Percentiles rank a stretch among this genome's conserved stretches.
Evolutionary conservation across 2,888 invertebrate species (phyloP).

Genomic region (Oscheius onirici): DNA sequence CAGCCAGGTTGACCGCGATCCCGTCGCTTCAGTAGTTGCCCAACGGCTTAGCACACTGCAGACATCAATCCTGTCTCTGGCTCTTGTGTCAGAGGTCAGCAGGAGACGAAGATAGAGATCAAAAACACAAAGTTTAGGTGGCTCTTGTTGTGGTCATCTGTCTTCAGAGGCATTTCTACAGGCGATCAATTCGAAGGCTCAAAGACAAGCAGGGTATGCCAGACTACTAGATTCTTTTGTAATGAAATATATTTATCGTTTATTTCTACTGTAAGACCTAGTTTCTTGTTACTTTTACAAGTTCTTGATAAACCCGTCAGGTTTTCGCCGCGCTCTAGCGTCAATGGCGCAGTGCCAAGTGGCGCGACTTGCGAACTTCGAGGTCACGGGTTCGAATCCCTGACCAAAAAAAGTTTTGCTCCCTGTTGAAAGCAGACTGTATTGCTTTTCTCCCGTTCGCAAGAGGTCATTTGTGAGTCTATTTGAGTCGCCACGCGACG

Average conservation of each 20-base stretch:
- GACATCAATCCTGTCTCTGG: constrained; percentile 18
- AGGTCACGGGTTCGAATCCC: no score
- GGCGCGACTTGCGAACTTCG: no score
- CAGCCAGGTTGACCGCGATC: constrained; percentile 8
- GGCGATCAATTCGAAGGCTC: constrained; percentile 8
- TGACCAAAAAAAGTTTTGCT: no score
- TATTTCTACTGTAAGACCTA: not conserved
- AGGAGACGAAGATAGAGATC: not conserved
- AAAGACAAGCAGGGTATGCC: constrained; percentile 17
- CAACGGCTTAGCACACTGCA: constrained; percentile 11
- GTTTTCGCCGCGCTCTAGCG: no score
- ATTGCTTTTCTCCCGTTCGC: no score
- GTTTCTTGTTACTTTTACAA: no score
- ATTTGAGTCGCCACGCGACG: constrained; percentile 1
- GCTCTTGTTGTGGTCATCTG: constrained; percentile 3
- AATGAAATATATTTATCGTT: constrained; percentile 12
- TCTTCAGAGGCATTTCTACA: constrained; percentile 20
- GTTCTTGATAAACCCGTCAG: no score
- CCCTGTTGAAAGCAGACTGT: no score
- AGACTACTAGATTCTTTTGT: constrained; percentile 2
- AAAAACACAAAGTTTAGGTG: constrained; percentile 2
- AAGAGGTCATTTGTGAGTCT: not conserved
- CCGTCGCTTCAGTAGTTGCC: constrained; percentile 2
- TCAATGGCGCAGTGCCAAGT: no score
- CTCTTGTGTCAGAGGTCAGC: constrained; percentile 20